A percentile compares a stretch with the other conserved stretches of the same genome.
These are phyloP conservation scores for Lynx canadensis DNA, from an alignment of 2,113 vertebrate species.

Conservation along the genomic window DNA sequence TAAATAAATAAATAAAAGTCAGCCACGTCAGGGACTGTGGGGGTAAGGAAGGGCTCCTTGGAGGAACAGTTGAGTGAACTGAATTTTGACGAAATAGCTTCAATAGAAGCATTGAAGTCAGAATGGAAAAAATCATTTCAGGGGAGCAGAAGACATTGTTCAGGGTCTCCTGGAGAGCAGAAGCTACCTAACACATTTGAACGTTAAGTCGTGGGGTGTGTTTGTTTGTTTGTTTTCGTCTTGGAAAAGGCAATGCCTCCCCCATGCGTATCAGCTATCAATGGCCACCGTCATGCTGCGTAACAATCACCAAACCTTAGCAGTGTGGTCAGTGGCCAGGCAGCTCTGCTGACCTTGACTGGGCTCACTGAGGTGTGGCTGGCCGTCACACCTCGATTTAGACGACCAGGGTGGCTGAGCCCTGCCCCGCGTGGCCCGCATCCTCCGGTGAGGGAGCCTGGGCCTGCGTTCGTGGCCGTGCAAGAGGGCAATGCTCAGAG, in stretches of 20 bases:
- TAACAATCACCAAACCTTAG: not conserved
- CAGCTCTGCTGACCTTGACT: not conserved
- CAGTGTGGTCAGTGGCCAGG: not conserved
- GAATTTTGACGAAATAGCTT: not conserved
- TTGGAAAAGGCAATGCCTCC: not conserved
- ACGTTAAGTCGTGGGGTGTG: not conserved
- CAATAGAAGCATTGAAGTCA: not conserved
- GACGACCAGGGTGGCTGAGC: not conserved
- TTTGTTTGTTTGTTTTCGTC: not conserved
- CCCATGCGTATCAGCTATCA: not conserved
- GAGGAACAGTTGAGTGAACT: not conserved
- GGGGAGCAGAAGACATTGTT: not conserved
- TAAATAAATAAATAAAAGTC: too few relatives aligned
- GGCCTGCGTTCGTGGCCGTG: not conserved
- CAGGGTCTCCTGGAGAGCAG: not conserved
- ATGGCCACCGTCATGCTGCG: accelerated
- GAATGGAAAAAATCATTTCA: not conserved
- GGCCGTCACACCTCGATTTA: not conserved
- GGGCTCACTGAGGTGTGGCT: accelerated
- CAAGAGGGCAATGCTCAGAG: not conserved
- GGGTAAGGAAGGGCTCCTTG: not conserved
- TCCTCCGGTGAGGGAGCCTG: too few relatives aligned
- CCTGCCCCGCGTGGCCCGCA: not conserved
- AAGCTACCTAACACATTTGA: not conserved
- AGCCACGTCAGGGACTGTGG: accelerated